Percentiles rank a stretch among this genome's conserved stretches.
phyloP scores from a whole-genome alignment of 2,888 invertebrate species.

The Microctonus hyperodae region DNA sequence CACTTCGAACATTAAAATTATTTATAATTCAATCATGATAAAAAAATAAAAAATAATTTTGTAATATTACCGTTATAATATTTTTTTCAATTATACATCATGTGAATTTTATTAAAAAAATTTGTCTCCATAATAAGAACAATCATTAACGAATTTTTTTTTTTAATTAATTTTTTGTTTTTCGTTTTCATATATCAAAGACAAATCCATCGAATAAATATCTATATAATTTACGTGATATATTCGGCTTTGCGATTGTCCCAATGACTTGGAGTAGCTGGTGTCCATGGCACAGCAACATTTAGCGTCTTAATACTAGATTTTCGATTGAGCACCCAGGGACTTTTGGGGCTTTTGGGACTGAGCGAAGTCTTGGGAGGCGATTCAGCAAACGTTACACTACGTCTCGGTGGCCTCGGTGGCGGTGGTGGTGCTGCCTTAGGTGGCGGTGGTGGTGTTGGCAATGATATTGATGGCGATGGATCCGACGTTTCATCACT shows the following conservation, averaged over 20 bases:
- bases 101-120: background rate
- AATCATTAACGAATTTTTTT: background rate
- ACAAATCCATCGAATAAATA: background rate
- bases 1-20: background rate
- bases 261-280: slow-evolving; percentile 59
- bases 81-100: background rate
- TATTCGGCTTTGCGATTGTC: slow-evolving; percentile 57
- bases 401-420: slow-evolving; percentile 55
- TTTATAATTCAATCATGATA: background rate
- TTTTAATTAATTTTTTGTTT: background rate
- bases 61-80: background rate
- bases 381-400: slow-evolving; percentile 60
- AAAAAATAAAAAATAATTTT: slow-evolving; percentile 3
- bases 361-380: slow-evolving; percentile 54
- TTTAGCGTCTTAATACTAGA: slow-evolving; percentile 51
- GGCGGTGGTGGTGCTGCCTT: slow-evolving; percentile 50
- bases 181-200: background rate
- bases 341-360: slow-evolving; percentile 36
- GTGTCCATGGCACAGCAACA: slow-evolving; percentile 59
- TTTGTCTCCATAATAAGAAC: background rate
- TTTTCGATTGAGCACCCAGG: slow-evolving; percentile 39
- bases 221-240: slow-evolving; percentile 49
- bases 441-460: slow-evolving; percentile 57
- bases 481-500: slow-evolving; percentile 49
- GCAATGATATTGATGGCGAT: slow-evolving; percentile 55